phyloP scores from a whole-genome alignment of 2,113 vertebrate genomes.

The Capra hircus region DNA sequence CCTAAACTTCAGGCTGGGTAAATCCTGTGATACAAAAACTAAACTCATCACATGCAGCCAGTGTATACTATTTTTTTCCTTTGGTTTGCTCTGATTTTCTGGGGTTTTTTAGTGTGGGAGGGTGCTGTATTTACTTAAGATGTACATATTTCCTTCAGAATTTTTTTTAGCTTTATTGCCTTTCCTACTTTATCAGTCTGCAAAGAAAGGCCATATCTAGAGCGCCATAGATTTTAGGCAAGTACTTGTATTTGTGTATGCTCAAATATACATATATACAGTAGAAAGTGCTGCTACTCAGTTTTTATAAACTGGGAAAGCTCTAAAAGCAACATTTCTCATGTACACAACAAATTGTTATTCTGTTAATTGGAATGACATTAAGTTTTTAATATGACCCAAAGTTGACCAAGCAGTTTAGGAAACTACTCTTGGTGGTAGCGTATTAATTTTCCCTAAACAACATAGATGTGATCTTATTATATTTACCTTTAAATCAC shows the following conservation, averaged over 20 bases:
- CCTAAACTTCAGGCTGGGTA: slow-evolving; percentile 72
- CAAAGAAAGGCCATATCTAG: neutral
- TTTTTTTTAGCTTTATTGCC: neutral
- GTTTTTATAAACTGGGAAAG: neutral
- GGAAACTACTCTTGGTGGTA: neutral
- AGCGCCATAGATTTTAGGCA: neutral
- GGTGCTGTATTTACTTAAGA: neutral
- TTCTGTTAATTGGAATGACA: neutral
- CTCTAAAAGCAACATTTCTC: neutral
- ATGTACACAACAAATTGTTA: neutral
- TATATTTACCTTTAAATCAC: slow-evolving; percentile 32
- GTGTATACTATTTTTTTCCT: neutral
- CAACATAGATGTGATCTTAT: neutral
- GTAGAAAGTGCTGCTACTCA: neutral
- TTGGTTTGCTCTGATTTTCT: neutral
- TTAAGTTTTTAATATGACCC: neutral
- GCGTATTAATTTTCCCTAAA: neutral
- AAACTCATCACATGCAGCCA: slow-evolving; percentile 55
- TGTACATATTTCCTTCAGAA: neutral
- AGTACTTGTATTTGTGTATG: neutral
- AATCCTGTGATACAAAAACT: slow-evolving; percentile 63
- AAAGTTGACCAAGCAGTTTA: neutral
- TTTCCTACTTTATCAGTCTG: neutral
- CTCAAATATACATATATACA: neutral
- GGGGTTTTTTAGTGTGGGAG: neutral